A percentile compares a stretch with the other conserved stretches of the same genome.
These are phyloP conservation scores for Hippocampus comes DNA, from an alignment of 2,113 vertebrate genomes.

Conservation along the genomic window DNA sequence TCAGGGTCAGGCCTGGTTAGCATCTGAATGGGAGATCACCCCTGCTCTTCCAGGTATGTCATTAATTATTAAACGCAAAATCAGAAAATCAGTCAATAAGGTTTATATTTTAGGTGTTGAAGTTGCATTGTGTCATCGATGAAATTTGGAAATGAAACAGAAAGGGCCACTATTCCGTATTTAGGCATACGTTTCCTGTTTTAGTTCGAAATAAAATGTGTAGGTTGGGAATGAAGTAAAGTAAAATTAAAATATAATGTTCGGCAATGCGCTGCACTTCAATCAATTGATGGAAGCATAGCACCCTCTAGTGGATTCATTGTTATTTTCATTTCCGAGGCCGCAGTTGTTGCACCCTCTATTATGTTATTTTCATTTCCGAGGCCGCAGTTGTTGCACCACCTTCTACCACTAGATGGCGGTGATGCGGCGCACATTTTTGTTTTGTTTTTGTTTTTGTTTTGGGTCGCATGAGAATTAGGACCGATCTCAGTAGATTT, in stretches of 20 bases:
- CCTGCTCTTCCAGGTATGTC: no score
- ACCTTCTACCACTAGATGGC: conserved; percentile 20
- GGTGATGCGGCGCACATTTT: not conserved
- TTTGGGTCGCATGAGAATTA: not conserved
- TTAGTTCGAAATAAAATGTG: not conserved
- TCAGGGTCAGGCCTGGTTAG: no score
- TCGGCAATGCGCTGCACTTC: not conserved
- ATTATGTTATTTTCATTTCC: not conserved
- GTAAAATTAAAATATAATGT: not conserved
- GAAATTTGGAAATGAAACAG: no score
- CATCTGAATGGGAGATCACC: no score
- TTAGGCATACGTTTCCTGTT: not conserved
- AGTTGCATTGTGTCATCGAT: no score
- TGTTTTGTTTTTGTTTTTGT: not conserved
- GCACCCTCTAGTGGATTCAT: conserved; percentile 16
- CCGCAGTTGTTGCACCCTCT: not conserved
- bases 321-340: not conserved
- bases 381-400: not conserved
- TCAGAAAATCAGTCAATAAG: no score
- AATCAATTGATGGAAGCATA: not conserved
- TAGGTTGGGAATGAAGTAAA: not conserved
- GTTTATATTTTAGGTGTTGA: no score
- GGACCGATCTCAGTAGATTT: not conserved
- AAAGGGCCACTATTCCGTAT: no score
- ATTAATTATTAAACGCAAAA: no score